Percentiles rank a stretch among this genome's conserved stretches.
These are phyloP conservation scores for Boloria euphrosyne DNA, from an alignment of 2,888 invertebrate genomes.

Conservation along the genomic window DNA sequence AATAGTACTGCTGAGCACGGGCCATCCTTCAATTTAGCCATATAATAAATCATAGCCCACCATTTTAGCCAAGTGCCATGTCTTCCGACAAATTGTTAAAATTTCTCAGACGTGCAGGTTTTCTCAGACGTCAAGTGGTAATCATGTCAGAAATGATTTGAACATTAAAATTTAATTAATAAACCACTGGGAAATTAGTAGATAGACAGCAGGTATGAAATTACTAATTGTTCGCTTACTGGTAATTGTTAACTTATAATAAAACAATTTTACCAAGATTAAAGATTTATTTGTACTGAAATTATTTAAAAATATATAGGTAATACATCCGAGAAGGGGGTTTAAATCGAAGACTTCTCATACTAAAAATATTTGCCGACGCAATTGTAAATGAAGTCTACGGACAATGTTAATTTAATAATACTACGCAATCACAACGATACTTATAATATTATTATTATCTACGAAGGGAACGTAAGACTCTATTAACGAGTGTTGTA, in stretches of 20 bases:
- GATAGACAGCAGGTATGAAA: too few species aligned
- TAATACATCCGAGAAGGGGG: constrained; percentile 58
- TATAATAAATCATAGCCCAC: too few species aligned
- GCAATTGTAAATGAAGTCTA: constrained; percentile 38
- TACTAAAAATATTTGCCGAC: constrained; percentile 52
- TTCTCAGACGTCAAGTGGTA: too few species aligned
- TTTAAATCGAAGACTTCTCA: constrained; percentile 52
- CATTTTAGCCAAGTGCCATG: too few species aligned
- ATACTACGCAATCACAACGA: constrained; percentile 47
- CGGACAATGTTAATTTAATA: constrained; percentile 29
- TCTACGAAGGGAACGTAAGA: constrained; percentile 46
- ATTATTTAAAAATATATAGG: constrained; percentile 62
- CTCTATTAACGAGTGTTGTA: constrained; percentile 32
- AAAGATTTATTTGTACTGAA: constrained; percentile 57
- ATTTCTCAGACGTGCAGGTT: too few species aligned
- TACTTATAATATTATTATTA: constrained; percentile 37
- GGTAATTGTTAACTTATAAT: neutral
- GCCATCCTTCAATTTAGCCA: too few species aligned
- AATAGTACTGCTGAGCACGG: too few species aligned
- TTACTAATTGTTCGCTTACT: too few species aligned
- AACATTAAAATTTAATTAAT: too few species aligned
- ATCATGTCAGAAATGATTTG: too few species aligned
- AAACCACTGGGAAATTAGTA: too few species aligned
- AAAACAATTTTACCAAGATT: constrained; percentile 40
- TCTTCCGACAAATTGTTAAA: too few species aligned